Percentiles rank a stretch among this genome's conserved stretches.
phyloP scores from a whole-genome alignment of 2,113 vertebrate species.

The Campylomormyrus numenius region DNA sequence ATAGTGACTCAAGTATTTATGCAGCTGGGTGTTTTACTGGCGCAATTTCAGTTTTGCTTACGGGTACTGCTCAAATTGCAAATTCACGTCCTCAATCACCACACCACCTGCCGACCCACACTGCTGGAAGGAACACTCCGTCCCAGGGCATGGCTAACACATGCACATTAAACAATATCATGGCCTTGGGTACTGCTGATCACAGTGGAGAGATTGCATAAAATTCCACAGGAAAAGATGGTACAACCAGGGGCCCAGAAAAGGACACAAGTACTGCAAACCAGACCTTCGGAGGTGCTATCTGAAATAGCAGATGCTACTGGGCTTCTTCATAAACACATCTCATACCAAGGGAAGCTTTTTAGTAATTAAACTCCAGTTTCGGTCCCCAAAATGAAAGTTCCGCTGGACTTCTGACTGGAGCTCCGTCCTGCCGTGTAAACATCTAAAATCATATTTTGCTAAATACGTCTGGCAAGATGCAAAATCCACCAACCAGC shows the following conservation, averaged over 20 bases:
- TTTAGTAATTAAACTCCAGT: background rate
- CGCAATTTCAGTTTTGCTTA: background rate
- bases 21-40: background rate
- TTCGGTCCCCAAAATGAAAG: background rate
- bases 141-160: background rate
- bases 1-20: background rate
- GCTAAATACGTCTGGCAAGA: background rate
- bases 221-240: background rate
- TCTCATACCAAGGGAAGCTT: background rate
- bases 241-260: background rate
- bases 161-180: background rate
- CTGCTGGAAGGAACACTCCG: background rate
- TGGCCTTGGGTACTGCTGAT: background rate
- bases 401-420: background rate
- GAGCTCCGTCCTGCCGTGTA: background rate
- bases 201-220: background rate
- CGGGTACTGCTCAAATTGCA: background rate
- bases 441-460: background rate
- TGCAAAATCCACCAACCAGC: conserved; percentile 46
- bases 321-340: background rate
- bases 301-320: background rate
- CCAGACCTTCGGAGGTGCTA: background rate
- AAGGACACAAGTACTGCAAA: background rate
- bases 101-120: background rate
- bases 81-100: background rate